Conservation (phyloP, 2,797 vertebrate species). For the Thaleichthys pacificus region DNA sequence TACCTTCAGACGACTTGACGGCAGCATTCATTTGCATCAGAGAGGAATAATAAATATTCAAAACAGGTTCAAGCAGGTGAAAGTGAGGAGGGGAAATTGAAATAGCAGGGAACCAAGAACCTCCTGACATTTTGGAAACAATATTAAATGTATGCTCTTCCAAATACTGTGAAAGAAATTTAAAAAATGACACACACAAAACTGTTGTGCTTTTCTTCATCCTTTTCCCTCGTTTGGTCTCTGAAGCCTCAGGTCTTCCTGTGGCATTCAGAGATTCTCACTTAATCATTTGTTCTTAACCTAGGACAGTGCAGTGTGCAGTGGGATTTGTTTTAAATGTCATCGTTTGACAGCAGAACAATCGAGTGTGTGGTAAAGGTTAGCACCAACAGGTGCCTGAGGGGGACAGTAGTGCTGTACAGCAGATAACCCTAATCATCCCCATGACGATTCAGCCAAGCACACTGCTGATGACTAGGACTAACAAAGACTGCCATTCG, state of each 20-base stretch:
- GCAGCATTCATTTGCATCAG: conserved; percentile 66
- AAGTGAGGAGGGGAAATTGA: conserved; percentile 37
- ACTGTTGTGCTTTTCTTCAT: background rate
- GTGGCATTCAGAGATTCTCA: conserved; percentile 27
- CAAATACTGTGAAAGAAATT: conserved; percentile 33
- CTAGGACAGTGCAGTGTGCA: conserved; percentile 10
- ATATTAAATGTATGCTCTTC: conserved; percentile 23
- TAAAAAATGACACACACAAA: too few relatives aligned
- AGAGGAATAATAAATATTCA: conserved; percentile 68
- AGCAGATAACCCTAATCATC: background rate
- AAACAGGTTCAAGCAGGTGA: conserved; percentile 63
- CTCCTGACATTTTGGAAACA: background rate
- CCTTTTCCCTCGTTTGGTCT: background rate
- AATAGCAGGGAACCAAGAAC: conserved; percentile 16
- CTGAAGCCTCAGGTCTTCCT: background rate
- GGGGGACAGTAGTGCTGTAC: background rate
- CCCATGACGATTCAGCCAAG: conserved; percentile 24
- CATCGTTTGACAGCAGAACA: conserved; percentile 22
- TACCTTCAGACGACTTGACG: conserved; percentile 65
- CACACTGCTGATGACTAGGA: conserved; percentile 24
- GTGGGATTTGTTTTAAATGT: conserved; percentile 25
- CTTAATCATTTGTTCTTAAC: conserved; percentile 15
- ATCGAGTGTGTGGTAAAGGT: conserved; percentile 19
- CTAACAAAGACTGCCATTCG: background rate
- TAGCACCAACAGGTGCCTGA: conserved; percentile 11